Percentiles rank a stretch among this genome's conserved stretches.
phyloP scores from a whole-genome alignment of 2,888 invertebrate genomes.

The Tinea trinotella region DNA sequence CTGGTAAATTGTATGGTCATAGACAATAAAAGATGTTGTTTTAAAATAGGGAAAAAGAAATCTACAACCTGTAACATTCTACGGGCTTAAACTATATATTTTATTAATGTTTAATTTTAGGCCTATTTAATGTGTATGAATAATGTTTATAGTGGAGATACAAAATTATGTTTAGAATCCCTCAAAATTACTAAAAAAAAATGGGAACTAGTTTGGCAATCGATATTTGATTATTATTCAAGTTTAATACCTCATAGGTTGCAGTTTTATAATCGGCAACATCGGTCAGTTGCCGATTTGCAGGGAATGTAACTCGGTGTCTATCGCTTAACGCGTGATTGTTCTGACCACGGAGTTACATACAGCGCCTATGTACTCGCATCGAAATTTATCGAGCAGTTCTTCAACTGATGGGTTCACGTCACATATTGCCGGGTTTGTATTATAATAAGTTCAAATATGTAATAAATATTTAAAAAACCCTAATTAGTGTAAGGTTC shows the following conservation, averaged over 20 bases:
- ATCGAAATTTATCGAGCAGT: no score
- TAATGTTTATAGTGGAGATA: neutral
- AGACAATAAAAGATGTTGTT: neutral
- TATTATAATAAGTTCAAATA: no score
- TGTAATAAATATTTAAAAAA: no score
- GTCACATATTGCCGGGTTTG: no score
- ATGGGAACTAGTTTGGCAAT: neutral
- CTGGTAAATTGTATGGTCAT: no score
- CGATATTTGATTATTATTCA: neutral
- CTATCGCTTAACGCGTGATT: no score
- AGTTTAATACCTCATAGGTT: neutral
- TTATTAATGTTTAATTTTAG: conserved; percentile 4
- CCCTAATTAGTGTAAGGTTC: no score
- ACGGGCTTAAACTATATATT: conserved; percentile 9
- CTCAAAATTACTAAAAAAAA: neutral
- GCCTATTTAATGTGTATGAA: conserved; percentile 6
- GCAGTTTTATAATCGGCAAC: neutral
- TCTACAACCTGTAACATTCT: conserved; percentile 2
- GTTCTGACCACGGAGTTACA: no score
- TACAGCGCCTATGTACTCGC: no score
- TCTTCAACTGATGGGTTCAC: no score
- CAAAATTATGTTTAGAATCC: neutral
- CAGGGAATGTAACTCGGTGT: no score
- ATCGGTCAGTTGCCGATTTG: no score
- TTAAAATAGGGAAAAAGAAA: neutral